A percentile compares a stretch with the other conserved stretches of the same genome.
Conservation (phyloP, 2,797 vertebrate species). For the Anableps anableps region DNA sequence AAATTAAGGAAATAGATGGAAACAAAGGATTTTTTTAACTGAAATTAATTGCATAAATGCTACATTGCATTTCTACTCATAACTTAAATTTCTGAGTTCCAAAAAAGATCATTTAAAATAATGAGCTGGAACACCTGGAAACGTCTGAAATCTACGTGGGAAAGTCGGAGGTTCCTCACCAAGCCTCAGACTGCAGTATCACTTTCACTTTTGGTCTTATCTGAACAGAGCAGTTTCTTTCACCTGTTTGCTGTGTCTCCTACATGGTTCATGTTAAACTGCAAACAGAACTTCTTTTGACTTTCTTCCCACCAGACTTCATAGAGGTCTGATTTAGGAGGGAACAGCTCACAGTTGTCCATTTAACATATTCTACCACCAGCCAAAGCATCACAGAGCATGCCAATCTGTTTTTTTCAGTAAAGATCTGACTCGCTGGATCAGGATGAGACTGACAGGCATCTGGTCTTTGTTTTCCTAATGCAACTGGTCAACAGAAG, state of each 20-base stretch:
- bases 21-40: no score
- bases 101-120: neutral
- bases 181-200: neutral
- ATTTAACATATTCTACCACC: neutral
- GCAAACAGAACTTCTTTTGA: neutral
- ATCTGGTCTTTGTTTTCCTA: conserved; percentile 52
- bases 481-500: conserved; percentile 44
- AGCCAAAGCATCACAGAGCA: neutral
- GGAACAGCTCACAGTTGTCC: neutral
- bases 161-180: neutral
- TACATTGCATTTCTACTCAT: neutral
- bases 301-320: neutral
- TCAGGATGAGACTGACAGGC: neutral
- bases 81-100: neutral
- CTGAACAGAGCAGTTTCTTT: neutral
- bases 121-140: neutral
- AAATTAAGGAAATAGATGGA: no score
- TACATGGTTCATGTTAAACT: neutral
- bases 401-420: neutral
- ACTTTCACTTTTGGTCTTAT: neutral
- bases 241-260: neutral
- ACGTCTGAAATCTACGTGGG: neutral
- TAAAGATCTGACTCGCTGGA: conserved; percentile 7
- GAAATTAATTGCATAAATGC: neutral
- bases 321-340: neutral